Evolutionary conservation across 2,888 invertebrate species (phyloP).

Genomic region (Oligia latruncula): DNA sequence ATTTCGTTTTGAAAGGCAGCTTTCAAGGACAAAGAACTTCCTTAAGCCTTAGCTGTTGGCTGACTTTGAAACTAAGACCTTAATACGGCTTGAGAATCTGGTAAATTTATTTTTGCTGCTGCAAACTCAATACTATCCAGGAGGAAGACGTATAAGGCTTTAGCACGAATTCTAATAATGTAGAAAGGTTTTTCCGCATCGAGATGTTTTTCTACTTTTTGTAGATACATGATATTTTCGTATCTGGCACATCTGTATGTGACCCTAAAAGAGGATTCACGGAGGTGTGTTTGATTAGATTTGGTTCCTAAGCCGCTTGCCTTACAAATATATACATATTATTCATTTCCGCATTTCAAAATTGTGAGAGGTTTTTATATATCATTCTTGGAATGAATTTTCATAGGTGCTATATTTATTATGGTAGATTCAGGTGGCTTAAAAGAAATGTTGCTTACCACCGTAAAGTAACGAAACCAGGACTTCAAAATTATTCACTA

Average conservation of each 20-base stretch:
- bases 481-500: too few relatives aligned
- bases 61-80: conserved; percentile 20
- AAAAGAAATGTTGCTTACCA: too few relatives aligned
- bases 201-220: conserved; percentile 11
- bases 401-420: not conserved
- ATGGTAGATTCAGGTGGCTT: too few relatives aligned
- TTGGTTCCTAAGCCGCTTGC: conserved; percentile 8
- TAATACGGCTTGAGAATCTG: conserved; percentile 18
- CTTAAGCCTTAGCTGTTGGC: conserved; percentile 18
- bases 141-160: conserved; percentile 14
- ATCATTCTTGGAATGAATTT: not conserved
- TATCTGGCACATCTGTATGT: conserved; percentile 5
- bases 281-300: conserved; percentile 33
- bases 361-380: not conserved
- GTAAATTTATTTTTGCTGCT: conserved; percentile 22
- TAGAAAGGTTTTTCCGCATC: conserved; percentile 36
- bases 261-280: conserved; percentile 10
- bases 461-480: not conserved
- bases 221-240: not conserved
- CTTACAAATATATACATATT: not conserved
- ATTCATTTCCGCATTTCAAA: conserved; percentile 9
- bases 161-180: conserved; percentile 11
- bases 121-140: conserved; percentile 1
- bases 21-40: conserved; percentile 33
- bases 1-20: conserved; percentile 11